A percentile compares a stretch with the other conserved stretches of the same genome.
These are phyloP conservation scores for Chrysomela aeneicollis DNA, from an alignment of 2,888 invertebrate genomes.

Conservation along the genomic window DNA sequence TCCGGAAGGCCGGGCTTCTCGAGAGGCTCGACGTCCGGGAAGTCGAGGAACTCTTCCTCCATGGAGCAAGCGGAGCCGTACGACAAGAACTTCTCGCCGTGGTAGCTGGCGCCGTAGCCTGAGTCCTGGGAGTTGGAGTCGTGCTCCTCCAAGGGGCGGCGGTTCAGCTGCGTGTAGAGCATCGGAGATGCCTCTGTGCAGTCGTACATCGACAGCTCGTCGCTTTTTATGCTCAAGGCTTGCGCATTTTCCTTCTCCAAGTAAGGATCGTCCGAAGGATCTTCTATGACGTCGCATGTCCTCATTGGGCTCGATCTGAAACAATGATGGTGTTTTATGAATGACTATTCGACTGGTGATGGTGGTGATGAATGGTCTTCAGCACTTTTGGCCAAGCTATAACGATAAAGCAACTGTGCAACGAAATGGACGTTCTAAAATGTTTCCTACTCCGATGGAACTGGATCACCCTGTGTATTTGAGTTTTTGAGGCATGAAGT, in stretches of 20 bases:
- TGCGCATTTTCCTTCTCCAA: slow-evolving; percentile 55
- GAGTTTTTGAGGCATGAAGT: no score
- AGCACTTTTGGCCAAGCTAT: no score
- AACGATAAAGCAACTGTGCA: no score
- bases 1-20: slow-evolving; percentile 63
- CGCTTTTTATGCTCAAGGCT: slow-evolving; percentile 50
- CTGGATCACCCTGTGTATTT: neutral
- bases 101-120: slow-evolving; percentile 63
- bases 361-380: no score
- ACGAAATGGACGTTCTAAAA: no score
- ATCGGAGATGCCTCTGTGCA: slow-evolving; percentile 49
- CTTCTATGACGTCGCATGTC: slow-evolving; percentile 34
- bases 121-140: slow-evolving; percentile 69
- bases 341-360: no score
- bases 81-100: slow-evolving; percentile 50
- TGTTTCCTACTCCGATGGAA: no score
- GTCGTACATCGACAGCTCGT: slow-evolving; percentile 57
- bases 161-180: slow-evolving; percentile 47
- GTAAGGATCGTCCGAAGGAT: slow-evolving; percentile 40
- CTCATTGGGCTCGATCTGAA: slow-evolving; percentile 34
- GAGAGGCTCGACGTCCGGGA: slow-evolving; percentile 68
- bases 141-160: slow-evolving; percentile 63
- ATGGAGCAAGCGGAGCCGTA: slow-evolving; percentile 66
- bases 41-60: slow-evolving; percentile 72
- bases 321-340: no score